phyloP scores from a whole-genome alignment of 2,888 invertebrate genomes.

The Tetranychus truncatus region DNA sequence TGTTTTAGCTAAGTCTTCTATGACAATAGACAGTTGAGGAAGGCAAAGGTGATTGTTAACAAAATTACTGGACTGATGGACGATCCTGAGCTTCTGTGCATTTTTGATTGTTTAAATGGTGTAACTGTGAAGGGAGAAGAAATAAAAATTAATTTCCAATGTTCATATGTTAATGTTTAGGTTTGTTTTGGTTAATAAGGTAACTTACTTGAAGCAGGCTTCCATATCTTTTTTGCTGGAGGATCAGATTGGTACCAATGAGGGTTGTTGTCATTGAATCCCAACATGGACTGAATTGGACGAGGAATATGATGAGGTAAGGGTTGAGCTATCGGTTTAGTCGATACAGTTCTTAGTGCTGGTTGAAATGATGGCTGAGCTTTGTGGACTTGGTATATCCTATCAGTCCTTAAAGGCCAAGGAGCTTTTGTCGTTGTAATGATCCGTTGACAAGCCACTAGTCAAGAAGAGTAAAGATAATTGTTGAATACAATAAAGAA shows the following conservation, averaged over 20 bases:
- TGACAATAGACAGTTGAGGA: background rate
- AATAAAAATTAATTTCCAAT: background rate
- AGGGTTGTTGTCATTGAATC: background rate
- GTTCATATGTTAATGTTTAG: background rate
- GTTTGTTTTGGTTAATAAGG: background rate
- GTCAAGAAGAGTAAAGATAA: background rate
- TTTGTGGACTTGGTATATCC: background rate
- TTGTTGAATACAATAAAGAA: too few species aligned
- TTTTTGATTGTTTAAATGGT: background rate
- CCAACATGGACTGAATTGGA: background rate
- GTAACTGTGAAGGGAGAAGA: background rate
- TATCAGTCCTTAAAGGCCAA: slow-evolving; percentile 1
- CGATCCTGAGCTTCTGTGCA: background rate
- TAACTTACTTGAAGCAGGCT: background rate
- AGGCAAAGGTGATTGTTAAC: background rate
- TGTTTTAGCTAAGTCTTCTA: background rate
- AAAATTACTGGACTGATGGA: background rate
- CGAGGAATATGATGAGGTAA: background rate
- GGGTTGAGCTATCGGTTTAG: background rate
- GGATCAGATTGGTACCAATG: slow-evolving; percentile 4
- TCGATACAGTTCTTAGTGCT: background rate
- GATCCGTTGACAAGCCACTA: background rate
- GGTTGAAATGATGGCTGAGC: background rate
- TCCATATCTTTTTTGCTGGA: background rate
- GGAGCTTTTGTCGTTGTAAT: background rate